Evolutionary conservation across 2,113 vertebrate genomes (phyloP), one percentile per base, ranked within the genome.

Genomic region (Puma concolor): DNA sequence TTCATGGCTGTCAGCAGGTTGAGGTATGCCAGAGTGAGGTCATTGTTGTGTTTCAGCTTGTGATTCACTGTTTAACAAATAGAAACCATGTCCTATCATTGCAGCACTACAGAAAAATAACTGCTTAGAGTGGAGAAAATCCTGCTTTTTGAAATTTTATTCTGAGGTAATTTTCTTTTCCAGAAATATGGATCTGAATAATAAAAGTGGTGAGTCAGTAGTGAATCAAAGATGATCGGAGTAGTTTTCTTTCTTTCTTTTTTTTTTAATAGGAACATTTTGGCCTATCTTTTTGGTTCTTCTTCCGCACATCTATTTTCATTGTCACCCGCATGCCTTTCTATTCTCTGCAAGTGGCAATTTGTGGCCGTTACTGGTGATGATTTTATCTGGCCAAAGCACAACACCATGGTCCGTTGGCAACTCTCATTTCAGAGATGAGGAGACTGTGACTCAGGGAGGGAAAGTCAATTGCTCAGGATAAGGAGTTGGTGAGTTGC

Each of bases 31-130:
- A 0, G 5, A 76, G 50, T 91, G 97, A 98, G 93, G 97, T 95
- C 71, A 85, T 14, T 71, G 19, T 12, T 23, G 0, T 0, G 14
- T 57, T 60, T 36, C 0, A 0, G 44, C 38, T 89, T 81, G 38
- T 81, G 97, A 98, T 89, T 94, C 96, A 97, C 27, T 50, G 27
- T 50, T 97, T 77, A 98, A 52, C 85, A 97, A 95, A 97, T 29
- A 98, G 93, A 98, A 98, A 88, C 84, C 23, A 14, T 60, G 19
- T 57, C 72, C 16, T n/a, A 88, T 93, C 94, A 44, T 60, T 8
- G 23, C 19, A 96, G 63, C 41, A 76, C 36, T 77, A n/a, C 23
- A 69, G 94, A 88, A 72, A 93, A 97, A 71, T 88, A 95, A 86
- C 77, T 94, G 14, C 31, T 97, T 64, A 50, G 93, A 25, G 38